A percentile compares a stretch with the other conserved stretches of the same genome.
Evolutionary conservation across 2,113 vertebrate genomes (phyloP).

Genomic region (Blennius ocellaris): DNA sequence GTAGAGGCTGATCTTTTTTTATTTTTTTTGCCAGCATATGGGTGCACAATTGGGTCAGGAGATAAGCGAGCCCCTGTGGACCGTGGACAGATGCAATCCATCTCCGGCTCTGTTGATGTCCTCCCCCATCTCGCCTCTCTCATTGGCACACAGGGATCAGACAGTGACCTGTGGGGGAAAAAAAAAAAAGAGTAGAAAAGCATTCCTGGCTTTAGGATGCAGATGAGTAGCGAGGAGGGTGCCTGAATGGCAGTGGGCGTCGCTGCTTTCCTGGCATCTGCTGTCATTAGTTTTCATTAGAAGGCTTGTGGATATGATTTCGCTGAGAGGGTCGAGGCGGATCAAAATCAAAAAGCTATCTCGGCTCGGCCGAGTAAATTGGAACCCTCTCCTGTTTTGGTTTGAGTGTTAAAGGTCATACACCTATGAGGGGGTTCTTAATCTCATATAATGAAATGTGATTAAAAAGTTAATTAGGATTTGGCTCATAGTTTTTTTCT

Average conservation of each 20-base stretch:
- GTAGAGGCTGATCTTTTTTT: slow-evolving; percentile 29
- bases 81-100: slow-evolving; percentile 70
- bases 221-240: slow-evolving; percentile 28
- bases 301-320: slow-evolving; percentile 10
- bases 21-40: slow-evolving; percentile 48
- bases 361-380: not conserved
- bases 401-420: slow-evolving; percentile 40
- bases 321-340: not conserved
- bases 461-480: slow-evolving; percentile 50
- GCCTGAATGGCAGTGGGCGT: slow-evolving; percentile 6
- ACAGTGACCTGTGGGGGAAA: slow-evolving; percentile 49
- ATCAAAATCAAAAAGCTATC: slow-evolving; percentile 13
- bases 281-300: slow-evolving; percentile 26
- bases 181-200: no score
- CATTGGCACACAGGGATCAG: slow-evolving; percentile 41
- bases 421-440: not conserved
- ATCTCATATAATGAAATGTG: slow-evolving; percentile 6
- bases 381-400: slow-evolving; percentile 13
- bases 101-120: slow-evolving; percentile 52
- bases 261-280: slow-evolving; percentile 4
- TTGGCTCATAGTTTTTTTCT: no score
- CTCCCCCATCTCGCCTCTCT: slow-evolving; percentile 56
- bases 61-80: slow-evolving; percentile 68
- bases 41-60: slow-evolving; percentile 74
- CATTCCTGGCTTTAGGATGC: slow-evolving; percentile 17